Percentiles rank a stretch among this genome's conserved stretches.
Conservation (phyloP, 2,888 invertebrate genomes). For the Melieria omissa region DNA sequence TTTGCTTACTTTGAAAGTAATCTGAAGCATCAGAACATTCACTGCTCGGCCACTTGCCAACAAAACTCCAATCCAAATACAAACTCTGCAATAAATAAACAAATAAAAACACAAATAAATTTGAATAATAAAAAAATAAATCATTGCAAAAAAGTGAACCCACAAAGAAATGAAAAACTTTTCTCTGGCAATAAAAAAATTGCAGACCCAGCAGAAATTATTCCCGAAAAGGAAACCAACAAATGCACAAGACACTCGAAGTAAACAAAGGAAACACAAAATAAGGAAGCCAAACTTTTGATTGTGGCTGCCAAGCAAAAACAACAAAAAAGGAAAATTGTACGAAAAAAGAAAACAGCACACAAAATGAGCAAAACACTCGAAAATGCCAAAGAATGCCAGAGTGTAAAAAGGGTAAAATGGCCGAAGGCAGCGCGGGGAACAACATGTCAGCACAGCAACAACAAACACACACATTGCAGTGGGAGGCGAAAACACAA, state of each 20-base stretch:
- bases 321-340: not conserved
- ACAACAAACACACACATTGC: constrained; percentile 33
- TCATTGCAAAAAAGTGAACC: no score
- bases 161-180: no score
- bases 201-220: no score
- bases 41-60: no score
- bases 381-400: constrained; percentile 6
- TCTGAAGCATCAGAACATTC: no score
- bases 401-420: constrained; percentile 24
- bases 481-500: constrained; percentile 38
- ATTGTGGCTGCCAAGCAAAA: not conserved
- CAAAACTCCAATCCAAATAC: no score
- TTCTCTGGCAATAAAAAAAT: no score
- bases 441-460: constrained; percentile 21
- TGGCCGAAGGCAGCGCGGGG: not conserved
- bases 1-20: no score
- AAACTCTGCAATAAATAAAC: no score
- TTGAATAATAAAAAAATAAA: no score
- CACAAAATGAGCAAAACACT: constrained; percentile 22
- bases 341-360: not conserved
- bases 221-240: not conserved
- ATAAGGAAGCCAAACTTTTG: not conserved
- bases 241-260: not conserved
- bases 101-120: no score
- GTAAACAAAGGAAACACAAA: not conserved